These are phyloP conservation scores for Typhlichthys subterraneus DNA, from an alignment of 2,797 vertebrate genomes.

Conservation along the genomic window DNA sequence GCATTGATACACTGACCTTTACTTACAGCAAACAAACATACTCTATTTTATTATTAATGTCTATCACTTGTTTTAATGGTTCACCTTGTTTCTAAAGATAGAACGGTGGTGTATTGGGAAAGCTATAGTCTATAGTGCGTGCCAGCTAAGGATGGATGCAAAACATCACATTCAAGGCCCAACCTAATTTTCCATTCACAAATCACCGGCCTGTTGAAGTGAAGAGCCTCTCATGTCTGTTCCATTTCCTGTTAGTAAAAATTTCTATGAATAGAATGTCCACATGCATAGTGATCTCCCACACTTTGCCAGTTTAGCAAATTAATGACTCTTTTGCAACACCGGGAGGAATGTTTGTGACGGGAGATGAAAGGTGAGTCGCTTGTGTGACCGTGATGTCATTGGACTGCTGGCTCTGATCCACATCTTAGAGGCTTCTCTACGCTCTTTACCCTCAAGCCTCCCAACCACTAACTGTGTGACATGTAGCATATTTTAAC, in stretches of 20 bases:
- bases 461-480: constrained; percentile 23
- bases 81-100: constrained; percentile 10
- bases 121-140: constrained; percentile 23
- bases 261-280: constrained; percentile 29
- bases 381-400: constrained; percentile 76
- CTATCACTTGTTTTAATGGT: constrained; percentile 20
- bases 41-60: background rate
- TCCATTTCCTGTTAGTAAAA: constrained; percentile 32
- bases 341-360: constrained; percentile 30
- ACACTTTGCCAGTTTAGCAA: constrained; percentile 4
- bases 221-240: constrained; percentile 37
- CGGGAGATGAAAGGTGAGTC: constrained; percentile 52
- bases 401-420: constrained; percentile 67
- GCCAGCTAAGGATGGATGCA: constrained; percentile 24
- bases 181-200: constrained; percentile 48
- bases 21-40: background rate
- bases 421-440: constrained; percentile 50
- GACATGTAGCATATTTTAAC: constrained; percentile 8
- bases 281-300: constrained; percentile 30
- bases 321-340: constrained; percentile 36
- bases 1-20: too few relatives aligned
- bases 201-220: constrained; percentile 34
- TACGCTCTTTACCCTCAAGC: constrained; percentile 17
- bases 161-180: constrained; percentile 30
- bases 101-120: constrained; percentile 25